Base-by-base conservation (phyloP, 1,140 invertebrate species). In the Drosophila trapezifrons region DNA sequence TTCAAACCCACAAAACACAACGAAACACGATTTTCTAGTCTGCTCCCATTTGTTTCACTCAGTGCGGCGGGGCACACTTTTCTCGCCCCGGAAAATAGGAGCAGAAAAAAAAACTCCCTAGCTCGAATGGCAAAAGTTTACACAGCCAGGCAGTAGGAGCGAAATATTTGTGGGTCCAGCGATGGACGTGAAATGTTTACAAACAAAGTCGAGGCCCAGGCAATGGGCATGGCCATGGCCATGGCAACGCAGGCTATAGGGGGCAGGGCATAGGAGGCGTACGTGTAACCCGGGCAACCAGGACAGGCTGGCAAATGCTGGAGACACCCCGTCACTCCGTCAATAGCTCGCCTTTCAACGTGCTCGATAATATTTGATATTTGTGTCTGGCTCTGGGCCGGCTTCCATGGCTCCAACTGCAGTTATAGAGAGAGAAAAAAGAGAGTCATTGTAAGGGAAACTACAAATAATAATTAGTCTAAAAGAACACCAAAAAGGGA, bases 161-260 rank as follows among this genome's bases (percentile, higher is more conserved):
- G 65, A 58, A 72, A 71, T 71, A 71, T 78, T 83, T 85, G 75
- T 58, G 74, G 59, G 69, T 54, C 66, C 46, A 52, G 63, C 73
- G 72, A 80, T 80, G 72, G 76, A 87, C 84, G 84, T 89, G 84
- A 84, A 89, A 89, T 89, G 84, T 89, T 89, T 89, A 89, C 87
- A 89, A 89, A 89, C 84, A 89, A 87, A 83, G 79, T 89, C 76
- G 58, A 49, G 71, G 40, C 71, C 52, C 57, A 54, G 63, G 47
- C 49, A 51, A 15, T 42, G 47, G 40, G 40, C 35, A 59, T 29
- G 35, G 43, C 63, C 35, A 59, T 29, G 35, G 43, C 63, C 47
- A 76, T 54, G 64, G 84, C 46, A 66, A 70, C 84, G 52, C 69
- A 64, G 77, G 67, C 38, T 69, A 70, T 57, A 22, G 38, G 37